Evolutionary conservation across 2,888 invertebrate genomes (phyloP).

Genomic region (Atrina japonica): DNA sequence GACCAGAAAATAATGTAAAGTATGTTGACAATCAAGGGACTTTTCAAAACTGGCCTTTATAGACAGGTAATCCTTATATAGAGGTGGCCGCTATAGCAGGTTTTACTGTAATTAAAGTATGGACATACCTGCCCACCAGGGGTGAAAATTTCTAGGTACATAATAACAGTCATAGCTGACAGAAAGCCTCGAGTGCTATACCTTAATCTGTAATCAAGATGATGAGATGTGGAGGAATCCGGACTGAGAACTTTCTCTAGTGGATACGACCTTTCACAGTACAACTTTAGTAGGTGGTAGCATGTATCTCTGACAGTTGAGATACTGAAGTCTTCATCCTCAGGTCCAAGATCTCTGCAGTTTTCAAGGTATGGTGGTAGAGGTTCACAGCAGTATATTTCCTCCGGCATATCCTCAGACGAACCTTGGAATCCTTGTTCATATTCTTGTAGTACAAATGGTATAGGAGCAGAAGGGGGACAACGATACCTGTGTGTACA

Average conservation of each 20-base stretch:
- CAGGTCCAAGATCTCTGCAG: slow-evolving; percentile 22
- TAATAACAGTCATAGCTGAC: too few species aligned
- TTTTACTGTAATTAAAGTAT: too few species aligned
- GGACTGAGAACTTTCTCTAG: slow-evolving; percentile 88
- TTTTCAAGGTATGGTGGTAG: slow-evolving; percentile 77
- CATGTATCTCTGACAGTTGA: slow-evolving; percentile 84
- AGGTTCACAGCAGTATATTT: slow-evolving; percentile 75
- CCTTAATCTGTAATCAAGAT: slow-evolving; percentile 88
- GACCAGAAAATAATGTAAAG: too few species aligned
- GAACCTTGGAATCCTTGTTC: slow-evolving; percentile 83
- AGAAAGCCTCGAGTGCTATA: too few species aligned
- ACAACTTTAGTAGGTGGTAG: slow-evolving; percentile 91
- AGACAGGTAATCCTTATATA: too few species aligned
- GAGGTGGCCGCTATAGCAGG: too few species aligned
- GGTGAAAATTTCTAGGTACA: too few species aligned
- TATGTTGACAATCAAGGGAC: too few species aligned
- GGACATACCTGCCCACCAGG: too few species aligned
- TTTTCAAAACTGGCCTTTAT: too few species aligned
- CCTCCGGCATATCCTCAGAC: slow-evolving; percentile 37
- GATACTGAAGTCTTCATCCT: slow-evolving; percentile 27
- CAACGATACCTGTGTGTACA: slow-evolving; percentile 85
- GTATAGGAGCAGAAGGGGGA: slow-evolving; percentile 87
- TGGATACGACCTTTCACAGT: slow-evolving; percentile 83
- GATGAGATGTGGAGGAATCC: slow-evolving; percentile 88
- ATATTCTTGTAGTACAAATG: slow-evolving; percentile 88